phyloP scores from a whole-genome alignment of 2,888 invertebrate species.

The Polydesmus complanatus region DNA sequence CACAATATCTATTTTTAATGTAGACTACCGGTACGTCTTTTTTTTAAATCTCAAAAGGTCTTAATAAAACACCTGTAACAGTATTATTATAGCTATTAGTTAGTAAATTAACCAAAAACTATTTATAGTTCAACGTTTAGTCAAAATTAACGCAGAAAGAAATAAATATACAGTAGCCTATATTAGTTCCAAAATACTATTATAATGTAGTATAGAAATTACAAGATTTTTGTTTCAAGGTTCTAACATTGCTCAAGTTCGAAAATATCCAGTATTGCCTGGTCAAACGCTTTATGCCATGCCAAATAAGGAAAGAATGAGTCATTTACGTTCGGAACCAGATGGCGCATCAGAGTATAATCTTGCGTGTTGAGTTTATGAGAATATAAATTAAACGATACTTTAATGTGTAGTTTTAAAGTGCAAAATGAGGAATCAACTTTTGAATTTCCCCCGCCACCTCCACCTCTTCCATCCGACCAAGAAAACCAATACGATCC shows the following conservation, averaged over 20 bases:
- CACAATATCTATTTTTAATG: no score
- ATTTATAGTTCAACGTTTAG: no score
- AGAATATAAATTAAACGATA: not conserved
- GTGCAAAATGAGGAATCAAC: not conserved
- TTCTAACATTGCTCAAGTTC: not conserved
- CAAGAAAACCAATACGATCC: slow-evolving; percentile 13
- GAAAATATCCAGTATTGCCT: slow-evolving; percentile 5
- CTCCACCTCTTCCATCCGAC: slow-evolving; percentile 7
- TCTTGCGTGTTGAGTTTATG: not conserved
- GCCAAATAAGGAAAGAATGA: slow-evolving; percentile 4
- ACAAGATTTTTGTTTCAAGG: not conserved
- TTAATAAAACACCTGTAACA: no score
- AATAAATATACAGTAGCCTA: no score
- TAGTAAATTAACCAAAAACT: no score
- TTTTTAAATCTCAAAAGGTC: no score
- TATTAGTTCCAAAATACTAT: no score
- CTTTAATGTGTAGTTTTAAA: not conserved
- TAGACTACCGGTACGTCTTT: no score
- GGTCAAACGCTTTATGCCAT: slow-evolving; percentile 3
- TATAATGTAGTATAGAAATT: not conserved
- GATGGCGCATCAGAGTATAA: not conserved
- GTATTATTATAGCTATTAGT: no score
- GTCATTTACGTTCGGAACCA: not conserved
- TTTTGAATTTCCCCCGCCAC: slow-evolving; percentile 13
- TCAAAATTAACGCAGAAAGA: no score